Base-by-base conservation (phyloP, 2,113 vertebrate genomes). In the Onychorhynchus coronatus region DNA sequence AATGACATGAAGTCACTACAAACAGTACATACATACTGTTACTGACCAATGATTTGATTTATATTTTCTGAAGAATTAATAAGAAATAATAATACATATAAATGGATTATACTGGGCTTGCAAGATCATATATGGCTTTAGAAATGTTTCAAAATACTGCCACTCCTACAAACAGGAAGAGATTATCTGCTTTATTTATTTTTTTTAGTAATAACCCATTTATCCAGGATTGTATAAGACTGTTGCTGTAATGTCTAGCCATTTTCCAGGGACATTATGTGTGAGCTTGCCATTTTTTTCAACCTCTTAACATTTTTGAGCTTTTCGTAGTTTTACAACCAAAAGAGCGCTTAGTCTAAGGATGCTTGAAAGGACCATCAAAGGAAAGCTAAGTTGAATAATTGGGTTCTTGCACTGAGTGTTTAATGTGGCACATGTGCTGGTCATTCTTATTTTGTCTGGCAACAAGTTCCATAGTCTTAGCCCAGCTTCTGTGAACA, bases 371-470 rank as follows among this genome's bases (percentile, higher is more conserved):
- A 96, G 56, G 50, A 50, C 70, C 47, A 55, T 39, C 61, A 91
- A 37, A 55, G 79, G 50, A 95, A 89, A 84, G 59, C 35, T 55
- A 41, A 31, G 35, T n/a, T 92, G 55, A 86, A 86, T 84, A 88
- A 86, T 23, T 2, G 2, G 15, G 42, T 71, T 82, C 77, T 83
- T 91, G 46, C 50, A 71, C 0, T 35, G 68, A 89, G 33, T 81
- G 52, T 73, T 95, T 84, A 44, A 80, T 19, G 76, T 92, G 89
- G 83, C 70, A 93, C 44, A 71, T 9, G 11, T 81, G 42, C 68
- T 86, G 95, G 91, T 95, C 93, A 91, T 66, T 95, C 86, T 91
- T 95, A 77, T 95, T 97, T 95, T 92, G 47, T 42, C 91, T 93
- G 91, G 94, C 91, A 94, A 67, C 39, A 71, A 95, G 46, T 37